These are phyloP conservation scores for Aethes cnicana DNA, from an alignment of 2,888 invertebrate species.

Conservation along the genomic window DNA sequence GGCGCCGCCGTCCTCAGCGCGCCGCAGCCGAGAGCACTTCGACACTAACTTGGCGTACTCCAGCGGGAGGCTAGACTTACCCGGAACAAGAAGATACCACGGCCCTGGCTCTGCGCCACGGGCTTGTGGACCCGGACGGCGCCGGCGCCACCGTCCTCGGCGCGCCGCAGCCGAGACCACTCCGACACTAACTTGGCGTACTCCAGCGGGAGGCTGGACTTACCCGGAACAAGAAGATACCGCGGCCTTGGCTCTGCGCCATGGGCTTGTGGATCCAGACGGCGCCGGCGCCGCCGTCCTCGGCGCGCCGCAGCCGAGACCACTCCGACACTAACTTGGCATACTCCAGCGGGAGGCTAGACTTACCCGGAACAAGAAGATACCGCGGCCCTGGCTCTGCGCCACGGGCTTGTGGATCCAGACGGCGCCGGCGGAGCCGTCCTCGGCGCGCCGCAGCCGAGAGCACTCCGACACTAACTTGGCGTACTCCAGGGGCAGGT, in stretches of 20 bases:
- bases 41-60: too few species aligned
- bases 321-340: conserved; percentile 92
- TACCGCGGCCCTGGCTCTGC: conserved; percentile 92
- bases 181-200: too few species aligned
- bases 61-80: too few species aligned
- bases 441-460: conserved; percentile 71
- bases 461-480: conserved; percentile 91
- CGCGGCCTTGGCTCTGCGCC: conserved; percentile 91
- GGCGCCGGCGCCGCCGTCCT: conserved; percentile 67
- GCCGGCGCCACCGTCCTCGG: too few species aligned
- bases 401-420: conserved; percentile 96
- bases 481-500: conserved; percentile 91
- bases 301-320: conserved; percentile 76
- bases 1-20: too few species aligned
- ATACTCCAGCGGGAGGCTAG: conserved; percentile 86
- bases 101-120: too few species aligned
- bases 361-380: conserved; percentile 89
- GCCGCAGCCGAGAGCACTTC: too few species aligned
- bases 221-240: conserved; percentile 91
- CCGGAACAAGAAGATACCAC: too few species aligned
- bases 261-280: conserved; percentile 96
- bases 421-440: conserved; percentile 73
- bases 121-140: too few species aligned
- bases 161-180: too few species aligned
- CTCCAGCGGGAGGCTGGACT: too few species aligned